Evolutionary conservation across 92 coral and sea anemone species (phyloP).

Genomic region (Actinostola sp.): DNA sequence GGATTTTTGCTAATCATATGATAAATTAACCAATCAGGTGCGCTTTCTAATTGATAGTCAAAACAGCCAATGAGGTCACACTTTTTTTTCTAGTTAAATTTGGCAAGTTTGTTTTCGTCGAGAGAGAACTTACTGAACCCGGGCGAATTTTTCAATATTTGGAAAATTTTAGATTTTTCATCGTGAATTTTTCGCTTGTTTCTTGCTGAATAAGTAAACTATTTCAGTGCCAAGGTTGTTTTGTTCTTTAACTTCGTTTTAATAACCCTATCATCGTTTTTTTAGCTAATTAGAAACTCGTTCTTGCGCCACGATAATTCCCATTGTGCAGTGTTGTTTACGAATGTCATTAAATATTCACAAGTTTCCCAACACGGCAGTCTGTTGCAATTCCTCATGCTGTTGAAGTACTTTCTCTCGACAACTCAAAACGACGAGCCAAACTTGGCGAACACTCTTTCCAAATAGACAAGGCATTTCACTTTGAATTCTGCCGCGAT

Average conservation of each 20-base stretch:
- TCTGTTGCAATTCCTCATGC: not conserved
- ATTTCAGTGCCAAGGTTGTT: too few species aligned
- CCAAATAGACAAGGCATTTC: slow-evolving; percentile 52
- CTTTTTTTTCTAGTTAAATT: too few species aligned
- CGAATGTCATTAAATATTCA: slow-evolving; percentile 1
- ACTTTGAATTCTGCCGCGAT: slow-evolving; percentile 39
- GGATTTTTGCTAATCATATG: too few species aligned
- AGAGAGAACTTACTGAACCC: too few species aligned
- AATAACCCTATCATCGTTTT: not conserved
- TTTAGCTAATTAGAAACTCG: not conserved
- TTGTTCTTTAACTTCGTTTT: not conserved
- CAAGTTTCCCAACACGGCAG: not conserved
- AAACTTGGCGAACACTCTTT: not conserved
- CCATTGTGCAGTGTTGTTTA: not conserved
- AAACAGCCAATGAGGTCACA: too few species aligned
- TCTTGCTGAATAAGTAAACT: too few species aligned
- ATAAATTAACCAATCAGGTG: too few species aligned
- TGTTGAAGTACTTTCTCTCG: not conserved
- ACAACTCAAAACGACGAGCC: slow-evolving; percentile 23
- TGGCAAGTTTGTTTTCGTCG: too few species aligned
- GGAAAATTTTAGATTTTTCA: too few species aligned
- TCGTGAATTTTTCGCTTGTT: too few species aligned
- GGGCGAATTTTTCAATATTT: too few species aligned
- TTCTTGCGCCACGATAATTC: not conserved
- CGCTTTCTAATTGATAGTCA: too few species aligned